These are phyloP conservation scores for Tringa solitaria DNA, from an alignment of 2,113 vertebrate species.

Conservation along the genomic window DNA sequence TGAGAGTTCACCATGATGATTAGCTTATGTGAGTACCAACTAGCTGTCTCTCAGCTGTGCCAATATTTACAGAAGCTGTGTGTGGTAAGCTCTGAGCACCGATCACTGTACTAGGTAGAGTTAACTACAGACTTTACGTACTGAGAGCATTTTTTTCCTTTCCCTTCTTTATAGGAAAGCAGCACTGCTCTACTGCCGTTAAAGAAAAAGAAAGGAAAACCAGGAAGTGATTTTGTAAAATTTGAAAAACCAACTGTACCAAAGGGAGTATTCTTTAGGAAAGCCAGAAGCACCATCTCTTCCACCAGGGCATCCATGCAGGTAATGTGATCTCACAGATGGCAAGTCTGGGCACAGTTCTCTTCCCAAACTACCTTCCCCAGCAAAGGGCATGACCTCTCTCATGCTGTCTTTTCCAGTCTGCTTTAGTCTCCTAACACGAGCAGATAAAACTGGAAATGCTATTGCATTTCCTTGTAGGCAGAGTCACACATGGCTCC, in stretches of 20 bases:
- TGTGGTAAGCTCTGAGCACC: background rate
- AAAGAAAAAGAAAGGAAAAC: constrained; percentile 60
- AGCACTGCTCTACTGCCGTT: background rate
- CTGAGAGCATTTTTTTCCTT: background rate
- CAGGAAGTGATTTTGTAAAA: constrained; percentile 74
- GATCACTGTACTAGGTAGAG: background rate
- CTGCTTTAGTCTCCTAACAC: background rate
- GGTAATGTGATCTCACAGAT: background rate
- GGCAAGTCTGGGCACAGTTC: background rate
- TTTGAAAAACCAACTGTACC: constrained; percentile 76
- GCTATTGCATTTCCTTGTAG: background rate
- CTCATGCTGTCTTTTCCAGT: background rate
- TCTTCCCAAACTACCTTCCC: background rate
- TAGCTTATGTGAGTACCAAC: background rate
- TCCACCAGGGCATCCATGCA: constrained; percentile 20
- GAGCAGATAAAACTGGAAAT: background rate
- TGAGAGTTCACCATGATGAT: background rate
- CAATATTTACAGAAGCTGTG: background rate
- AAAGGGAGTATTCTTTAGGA: constrained; percentile 81
- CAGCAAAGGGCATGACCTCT: background rate
- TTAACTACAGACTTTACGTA: background rate
- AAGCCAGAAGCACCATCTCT: constrained; percentile 50
- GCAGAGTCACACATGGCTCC: background rate
- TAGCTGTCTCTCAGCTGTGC: background rate
- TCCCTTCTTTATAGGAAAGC: constrained; percentile 38